These are phyloP conservation scores for Eremobia ochroleuca DNA, from an alignment of 2,888 invertebrate genomes.

Conservation along the genomic window DNA sequence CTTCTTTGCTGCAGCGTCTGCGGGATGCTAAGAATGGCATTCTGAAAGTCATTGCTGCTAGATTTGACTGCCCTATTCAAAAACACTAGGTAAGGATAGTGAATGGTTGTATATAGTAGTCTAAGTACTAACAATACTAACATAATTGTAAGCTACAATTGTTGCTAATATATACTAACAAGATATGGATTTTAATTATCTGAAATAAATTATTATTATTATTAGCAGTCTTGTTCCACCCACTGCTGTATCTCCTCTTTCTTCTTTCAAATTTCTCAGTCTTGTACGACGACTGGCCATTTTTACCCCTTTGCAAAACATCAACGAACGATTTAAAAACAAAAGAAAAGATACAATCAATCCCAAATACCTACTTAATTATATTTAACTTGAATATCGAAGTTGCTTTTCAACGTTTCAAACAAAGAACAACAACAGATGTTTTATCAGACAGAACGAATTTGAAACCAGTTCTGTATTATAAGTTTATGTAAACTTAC, in stretches of 20 bases:
- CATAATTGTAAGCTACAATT: no score
- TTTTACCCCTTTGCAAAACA: not conserved
- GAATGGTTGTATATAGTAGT: no score
- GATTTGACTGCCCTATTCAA: no score
- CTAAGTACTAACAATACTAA: no score
- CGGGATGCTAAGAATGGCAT: no score
- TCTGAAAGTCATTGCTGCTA: no score
- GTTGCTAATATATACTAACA: no score
- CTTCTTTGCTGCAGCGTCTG: no score
- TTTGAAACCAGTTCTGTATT: constrained; percentile 44
- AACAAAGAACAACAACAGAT: constrained; percentile 58
- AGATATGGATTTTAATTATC: no score
- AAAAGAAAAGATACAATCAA: not conserved
- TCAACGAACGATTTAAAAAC: not conserved
- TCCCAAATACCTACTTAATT: constrained; percentile 16
- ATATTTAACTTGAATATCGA: constrained; percentile 39
- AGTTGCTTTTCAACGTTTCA: constrained; percentile 1
- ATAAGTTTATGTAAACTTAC: constrained; percentile 57
- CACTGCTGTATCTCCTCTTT: not conserved
- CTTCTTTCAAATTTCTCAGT: not conserved
- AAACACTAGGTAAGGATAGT: no score
- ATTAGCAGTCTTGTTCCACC: no score
- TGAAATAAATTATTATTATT: no score
- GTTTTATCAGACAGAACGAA: constrained; percentile 32
- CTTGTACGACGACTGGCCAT: not conserved